These are phyloP conservation scores for Megalurothrips usitatus DNA, from an alignment of 2,888 invertebrate species.

Conservation along the genomic window DNA sequence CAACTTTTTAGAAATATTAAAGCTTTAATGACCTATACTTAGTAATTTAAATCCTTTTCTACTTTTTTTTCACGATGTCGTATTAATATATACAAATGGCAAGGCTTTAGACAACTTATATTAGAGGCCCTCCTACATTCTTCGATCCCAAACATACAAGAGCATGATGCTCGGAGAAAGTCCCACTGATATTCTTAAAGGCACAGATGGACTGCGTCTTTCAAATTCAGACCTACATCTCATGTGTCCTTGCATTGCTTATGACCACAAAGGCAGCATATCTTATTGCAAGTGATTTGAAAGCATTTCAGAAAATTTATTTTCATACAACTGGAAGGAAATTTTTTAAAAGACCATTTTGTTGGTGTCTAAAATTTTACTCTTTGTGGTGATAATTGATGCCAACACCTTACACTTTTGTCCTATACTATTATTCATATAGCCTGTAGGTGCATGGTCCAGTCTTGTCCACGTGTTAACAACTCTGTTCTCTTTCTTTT, in stretches of 20 bases:
- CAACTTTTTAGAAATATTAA: conserved; percentile 23
- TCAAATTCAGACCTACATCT: background rate
- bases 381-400: too few species aligned
- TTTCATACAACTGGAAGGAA: conserved; percentile 13
- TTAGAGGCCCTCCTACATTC: background rate
- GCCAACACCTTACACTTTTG: too few species aligned
- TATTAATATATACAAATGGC: conserved; percentile 3
- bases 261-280: conserved; percentile 18
- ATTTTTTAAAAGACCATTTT: background rate
- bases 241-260: background rate
- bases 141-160: background rate
- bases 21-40: conserved; percentile 22
- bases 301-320: conserved; percentile 20
- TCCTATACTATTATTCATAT: too few species aligned
- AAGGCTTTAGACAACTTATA: background rate
- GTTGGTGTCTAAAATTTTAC: background rate
- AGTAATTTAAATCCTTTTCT: conserved; percentile 16
- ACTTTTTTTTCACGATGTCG: background rate
- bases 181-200: too few species aligned
- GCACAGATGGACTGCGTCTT: too few species aligned
- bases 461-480: too few species aligned
- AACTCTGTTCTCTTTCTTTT: too few species aligned
- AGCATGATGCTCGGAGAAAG: too few species aligned
- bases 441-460: too few species aligned
- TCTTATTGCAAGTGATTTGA: conserved; percentile 11